Percentiles rank a stretch among this genome's conserved stretches.
Conservation (phyloP, 64 coral and sea anemone genomes). For the Stichodactyla mertensii region DNA sequence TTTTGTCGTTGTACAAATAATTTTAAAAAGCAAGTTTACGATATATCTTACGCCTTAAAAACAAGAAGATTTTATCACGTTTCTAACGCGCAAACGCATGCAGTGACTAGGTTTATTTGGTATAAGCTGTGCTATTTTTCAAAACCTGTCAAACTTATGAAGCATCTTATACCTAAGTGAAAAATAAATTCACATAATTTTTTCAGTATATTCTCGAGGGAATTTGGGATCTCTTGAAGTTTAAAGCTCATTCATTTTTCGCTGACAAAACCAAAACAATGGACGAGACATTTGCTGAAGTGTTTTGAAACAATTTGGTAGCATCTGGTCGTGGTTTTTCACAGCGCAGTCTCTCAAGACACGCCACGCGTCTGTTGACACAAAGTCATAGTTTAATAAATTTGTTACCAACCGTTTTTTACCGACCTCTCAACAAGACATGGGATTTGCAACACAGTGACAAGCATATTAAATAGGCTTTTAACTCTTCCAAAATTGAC, state of each 20-base stretch:
- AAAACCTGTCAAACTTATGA: background rate
- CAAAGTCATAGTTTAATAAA: background rate
- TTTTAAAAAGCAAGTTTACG: no score
- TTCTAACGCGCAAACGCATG: no score
- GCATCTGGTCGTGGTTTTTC: background rate
- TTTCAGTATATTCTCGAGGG: background rate
- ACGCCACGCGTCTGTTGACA: no score
- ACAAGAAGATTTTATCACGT: no score
- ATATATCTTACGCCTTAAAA: no score
- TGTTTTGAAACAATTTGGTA: background rate
- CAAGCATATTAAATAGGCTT: background rate
- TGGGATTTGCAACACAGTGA: background rate
- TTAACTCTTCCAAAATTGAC: background rate
- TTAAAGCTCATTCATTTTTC: constrained; percentile 3
- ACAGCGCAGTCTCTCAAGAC: no score
- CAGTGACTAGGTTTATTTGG: background rate
- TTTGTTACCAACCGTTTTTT: background rate
- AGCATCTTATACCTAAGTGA: background rate
- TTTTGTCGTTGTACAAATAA: background rate
- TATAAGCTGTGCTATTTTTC: background rate
- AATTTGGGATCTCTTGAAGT: background rate
- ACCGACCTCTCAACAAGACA: background rate
- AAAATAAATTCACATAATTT: background rate
- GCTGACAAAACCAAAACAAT: background rate
- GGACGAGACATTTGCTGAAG: background rate